Evolutionary conservation across 2,888 invertebrate genomes (phyloP), one percentile per base, ranked within the genome.

Genomic region (Limnephilus lunatus): DNA sequence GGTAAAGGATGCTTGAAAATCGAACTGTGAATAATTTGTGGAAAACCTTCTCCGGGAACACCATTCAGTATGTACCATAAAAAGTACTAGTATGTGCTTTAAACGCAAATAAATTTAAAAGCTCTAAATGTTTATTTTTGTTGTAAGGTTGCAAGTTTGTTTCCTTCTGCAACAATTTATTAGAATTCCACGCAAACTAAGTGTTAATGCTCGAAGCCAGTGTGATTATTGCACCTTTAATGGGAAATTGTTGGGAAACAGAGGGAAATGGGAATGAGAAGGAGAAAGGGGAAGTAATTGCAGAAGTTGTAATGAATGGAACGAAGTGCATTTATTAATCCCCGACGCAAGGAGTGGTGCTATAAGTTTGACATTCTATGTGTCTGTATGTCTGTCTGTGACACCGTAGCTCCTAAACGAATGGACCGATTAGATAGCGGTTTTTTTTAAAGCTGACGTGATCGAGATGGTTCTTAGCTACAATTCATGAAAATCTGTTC

Each of bases 1-100:
- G 85, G 35, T 68, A 19, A 85, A 19, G 25, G 39, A 83, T 35
- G 86, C 14, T 44, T 35, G 85, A 86, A 86, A 39, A 30, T 25
- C 25, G 85, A 86, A 44, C 48, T 15, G 30, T 86, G 86, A 35
- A 86, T 86, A 86, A 86, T 86, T 86, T 86, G 48, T 86, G 39
- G n/a, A 86, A 68, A 68, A 68, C 68, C 68, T 68, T n/a, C 68
- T 68, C 68, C 9, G 9, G n/a, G n/a, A 68, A 68, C 68, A 68
- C 68, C 25, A 68, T 25, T 68, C 68, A 68, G 68, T 68, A 68
- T 25, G 25, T 68, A 68, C 68, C 2, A 68, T 25, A 68, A 68
- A 25, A 53, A 19, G 53, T 15, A 48, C 14, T 48, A 1, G 48
- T 19, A 53, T n/a, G 9, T 68, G 3, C 25, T n/a, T 9, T 68